Evolutionary conservation across 2,888 invertebrate genomes (phyloP), one percentile per base, ranked within the genome.

Genomic region (Drosophila lacicola): DNA sequence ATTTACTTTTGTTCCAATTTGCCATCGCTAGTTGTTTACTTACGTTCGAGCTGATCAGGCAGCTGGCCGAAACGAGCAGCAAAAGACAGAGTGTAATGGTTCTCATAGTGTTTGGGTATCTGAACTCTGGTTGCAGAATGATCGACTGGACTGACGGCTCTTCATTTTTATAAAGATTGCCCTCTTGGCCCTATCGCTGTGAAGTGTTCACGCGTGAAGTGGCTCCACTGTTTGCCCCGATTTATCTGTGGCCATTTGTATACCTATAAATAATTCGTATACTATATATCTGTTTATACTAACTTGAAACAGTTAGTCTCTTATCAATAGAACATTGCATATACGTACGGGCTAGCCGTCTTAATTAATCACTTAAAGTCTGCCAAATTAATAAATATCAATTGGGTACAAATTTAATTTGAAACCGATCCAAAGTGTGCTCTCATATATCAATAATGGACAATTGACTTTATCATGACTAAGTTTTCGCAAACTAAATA

Each of bases 21-120:
- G 6, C 25, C 45, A 34, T 45, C 41, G n/a, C 14, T 8, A 11
- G 4, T n/a, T 41, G 17, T n/a, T 4, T n/a, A 74, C 84, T 83
- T 65, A 87, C 87, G 37, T 58, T 62, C 21, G 46, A 39, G 81
- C 56, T 47, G 34, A 81, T 70, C 46, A 86, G 56, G 62, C 74
- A 86, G 66, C 81, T 60, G 62, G 62, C 82, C 2, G 69, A 49
- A 5, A 65, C 62, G 57, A 64, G 14, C 33, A 82, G 56, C 64
- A 87, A 36, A 2, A 82, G 67, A 39, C 78, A 80, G 17, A 82
- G 45, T 4, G 65, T 74, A 39, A 67, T 57, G 17, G 56, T 56
- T 69, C 60, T 86, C 81, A 81, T 81, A 46, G 67, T 80, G 63
- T 36, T 53, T 45, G 19, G 39, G 54, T 55, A 51, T 67, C 42